Percentiles rank a stretch among this genome's conserved stretches.
Evolutionary conservation across 2,113 vertebrate genomes (phyloP).

Genomic region (Pomatorhinus ruficollis): DNA sequence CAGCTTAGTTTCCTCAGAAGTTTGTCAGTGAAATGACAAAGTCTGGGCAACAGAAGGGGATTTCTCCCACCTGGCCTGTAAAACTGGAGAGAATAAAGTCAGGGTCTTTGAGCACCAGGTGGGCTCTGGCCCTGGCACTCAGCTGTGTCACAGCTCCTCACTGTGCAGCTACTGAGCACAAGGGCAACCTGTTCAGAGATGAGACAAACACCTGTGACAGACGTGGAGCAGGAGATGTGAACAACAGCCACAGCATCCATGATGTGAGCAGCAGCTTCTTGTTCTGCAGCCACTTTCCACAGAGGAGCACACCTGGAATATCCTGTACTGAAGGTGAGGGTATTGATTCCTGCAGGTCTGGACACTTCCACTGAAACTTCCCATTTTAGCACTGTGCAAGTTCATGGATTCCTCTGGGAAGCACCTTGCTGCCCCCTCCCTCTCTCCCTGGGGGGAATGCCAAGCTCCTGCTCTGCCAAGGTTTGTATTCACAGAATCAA

Average conservation of each 20-base stretch:
- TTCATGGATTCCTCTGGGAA: neutral
- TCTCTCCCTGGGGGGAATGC: neutral
- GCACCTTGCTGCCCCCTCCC: neutral
- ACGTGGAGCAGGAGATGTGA: neutral
- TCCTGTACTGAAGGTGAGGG: rapidly evolving
- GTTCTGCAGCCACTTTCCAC: too few relatives aligned
- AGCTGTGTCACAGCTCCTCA: neutral
- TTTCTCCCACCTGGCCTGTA: constrained; percentile 1
- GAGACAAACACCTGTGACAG: neutral
- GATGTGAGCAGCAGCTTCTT: neutral
- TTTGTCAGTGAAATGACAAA: neutral
- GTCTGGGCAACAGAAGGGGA: neutral
- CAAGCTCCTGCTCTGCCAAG: neutral
- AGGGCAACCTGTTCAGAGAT: neutral
- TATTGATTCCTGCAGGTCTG: neutral
- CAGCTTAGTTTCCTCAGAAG: neutral
- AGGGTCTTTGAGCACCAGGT: neutral
- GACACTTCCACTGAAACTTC: rapidly evolving
- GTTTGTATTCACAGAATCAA: neutral
- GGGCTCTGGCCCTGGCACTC: neutral
- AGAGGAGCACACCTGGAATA: rapidly evolving
- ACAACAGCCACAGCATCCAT: neutral
- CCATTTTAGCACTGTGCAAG: rapidly evolving
- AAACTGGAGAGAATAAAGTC: neutral
- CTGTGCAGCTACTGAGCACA: neutral